These are phyloP conservation scores for Drosophila tripunctata DNA, from an alignment of 2,888 invertebrate genomes.

Conservation along the genomic window DNA sequence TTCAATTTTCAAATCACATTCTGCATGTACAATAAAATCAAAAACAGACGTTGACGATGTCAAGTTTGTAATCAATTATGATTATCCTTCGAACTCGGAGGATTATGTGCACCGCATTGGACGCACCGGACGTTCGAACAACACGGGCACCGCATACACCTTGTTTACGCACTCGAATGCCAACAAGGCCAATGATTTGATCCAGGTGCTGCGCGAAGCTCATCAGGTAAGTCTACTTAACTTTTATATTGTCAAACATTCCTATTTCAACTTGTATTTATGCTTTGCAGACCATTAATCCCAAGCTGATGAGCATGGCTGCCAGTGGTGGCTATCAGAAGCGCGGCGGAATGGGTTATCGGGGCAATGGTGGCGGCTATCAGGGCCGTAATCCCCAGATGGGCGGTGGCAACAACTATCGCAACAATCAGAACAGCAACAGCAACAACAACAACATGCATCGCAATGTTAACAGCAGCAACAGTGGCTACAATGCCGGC, in stretches of 20 bases:
- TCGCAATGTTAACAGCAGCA: slow-evolving; percentile 32
- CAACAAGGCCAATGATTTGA: slow-evolving; percentile 95
- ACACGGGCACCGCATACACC: slow-evolving; percentile 97
- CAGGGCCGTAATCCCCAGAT: slow-evolving; percentile 75
- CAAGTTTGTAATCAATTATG: slow-evolving; percentile 99
- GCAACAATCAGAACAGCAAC: slow-evolving; percentile 55
- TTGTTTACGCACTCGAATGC: slow-evolving; percentile 96
- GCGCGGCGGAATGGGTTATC: slow-evolving; percentile 70
- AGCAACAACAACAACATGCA: slow-evolving; percentile 58
- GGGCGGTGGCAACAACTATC: slow-evolving; percentile 57
- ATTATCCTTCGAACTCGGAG: slow-evolving; percentile 98
- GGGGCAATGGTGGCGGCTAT: slow-evolving; percentile 69
- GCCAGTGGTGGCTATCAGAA: slow-evolving; percentile 80
- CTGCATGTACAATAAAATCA: slow-evolving; percentile 82
- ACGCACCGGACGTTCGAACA: slow-evolving; percentile 95
- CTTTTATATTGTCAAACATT: background rate
- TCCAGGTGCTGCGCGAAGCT: slow-evolving; percentile 96
- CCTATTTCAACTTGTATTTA: background rate
- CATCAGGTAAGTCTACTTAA: slow-evolving; percentile 88
- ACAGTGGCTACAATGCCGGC: slow-evolving; percentile 45
- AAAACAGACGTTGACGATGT: slow-evolving; percentile 97
- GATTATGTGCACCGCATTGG: slow-evolving; percentile 98
- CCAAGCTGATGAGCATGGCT: slow-evolving; percentile 92
- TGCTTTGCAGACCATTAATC: slow-evolving; percentile 89
- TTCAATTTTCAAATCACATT: slow-evolving; percentile 73